Percentiles rank a stretch among this genome's conserved stretches.
phyloP scores from a whole-genome alignment of 2,113 vertebrate species.

The Gymnorhina tibicen region DNA sequence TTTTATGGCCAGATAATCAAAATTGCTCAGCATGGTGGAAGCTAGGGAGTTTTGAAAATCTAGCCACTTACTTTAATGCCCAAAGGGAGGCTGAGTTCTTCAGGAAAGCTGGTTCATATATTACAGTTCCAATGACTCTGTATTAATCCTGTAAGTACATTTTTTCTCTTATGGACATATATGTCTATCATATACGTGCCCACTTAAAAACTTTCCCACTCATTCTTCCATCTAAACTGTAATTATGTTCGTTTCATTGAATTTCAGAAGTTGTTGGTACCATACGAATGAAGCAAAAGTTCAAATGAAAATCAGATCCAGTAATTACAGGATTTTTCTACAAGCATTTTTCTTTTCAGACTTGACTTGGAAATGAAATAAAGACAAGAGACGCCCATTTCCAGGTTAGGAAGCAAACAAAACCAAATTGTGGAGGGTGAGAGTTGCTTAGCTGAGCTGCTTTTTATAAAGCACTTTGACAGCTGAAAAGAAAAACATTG shows the following conservation, averaged over 20 bases:
- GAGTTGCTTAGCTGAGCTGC: slow-evolving; percentile 4
- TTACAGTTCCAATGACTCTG: background rate
- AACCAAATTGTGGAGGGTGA: slow-evolving; percentile 61
- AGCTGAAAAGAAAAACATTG: slow-evolving; percentile 9
- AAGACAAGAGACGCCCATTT: slow-evolving; percentile 42
- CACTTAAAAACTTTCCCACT: background rate
- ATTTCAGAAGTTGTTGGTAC: slow-evolving; percentile 34
- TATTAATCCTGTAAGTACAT: background rate
- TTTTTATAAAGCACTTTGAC: slow-evolving; percentile 7
- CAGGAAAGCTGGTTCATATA: slow-evolving; percentile 26
- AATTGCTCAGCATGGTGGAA: slow-evolving; percentile 60
- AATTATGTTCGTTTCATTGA: slow-evolving; percentile 15
- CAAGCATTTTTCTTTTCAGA: background rate
- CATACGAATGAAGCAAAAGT: slow-evolving; percentile 35
- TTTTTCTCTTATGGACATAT: background rate
- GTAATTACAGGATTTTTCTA: slow-evolving; percentile 68
- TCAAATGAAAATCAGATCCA: slow-evolving; percentile 68
- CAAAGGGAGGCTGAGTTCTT: slow-evolving; percentile 10
- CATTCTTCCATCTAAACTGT: background rate
- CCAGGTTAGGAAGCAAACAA: slow-evolving; percentile 53
- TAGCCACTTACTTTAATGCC: slow-evolving; percentile 51
- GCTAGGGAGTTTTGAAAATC: slow-evolving; percentile 53
- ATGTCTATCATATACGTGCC: background rate
- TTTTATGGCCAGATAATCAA: slow-evolving; percentile 68
- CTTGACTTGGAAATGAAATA: slow-evolving; percentile 64